phyloP scores from a whole-genome alignment of 37 sponge, comb jelly and placozoan genomes.

The Beroe ovata region DNA sequence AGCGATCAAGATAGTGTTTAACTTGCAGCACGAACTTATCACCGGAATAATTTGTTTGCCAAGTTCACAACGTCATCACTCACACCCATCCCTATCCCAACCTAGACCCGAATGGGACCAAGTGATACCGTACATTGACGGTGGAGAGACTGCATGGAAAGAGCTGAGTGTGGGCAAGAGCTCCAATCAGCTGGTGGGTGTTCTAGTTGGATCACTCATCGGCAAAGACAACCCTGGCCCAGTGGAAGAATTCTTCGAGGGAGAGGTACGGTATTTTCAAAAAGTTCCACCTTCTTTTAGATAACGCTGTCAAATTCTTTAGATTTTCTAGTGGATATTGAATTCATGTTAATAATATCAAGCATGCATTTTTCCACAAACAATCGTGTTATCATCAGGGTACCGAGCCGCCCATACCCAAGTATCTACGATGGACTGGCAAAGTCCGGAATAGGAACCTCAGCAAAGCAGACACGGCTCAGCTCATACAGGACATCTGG shows the following conservation, averaged over 20 bases:
- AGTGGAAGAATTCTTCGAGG: conserved; percentile 75
- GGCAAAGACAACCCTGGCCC: conserved; percentile 73
- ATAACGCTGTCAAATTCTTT: not conserved
- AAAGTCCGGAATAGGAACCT: conserved; percentile 72
- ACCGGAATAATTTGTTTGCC: too few species aligned
- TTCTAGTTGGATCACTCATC: conserved; percentile 81
- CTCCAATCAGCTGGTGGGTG: conserved; percentile 83
- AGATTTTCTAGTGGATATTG: not conserved
- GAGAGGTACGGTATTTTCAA: conserved; percentile 70
- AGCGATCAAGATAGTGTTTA: too few species aligned
- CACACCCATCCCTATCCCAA: not conserved
- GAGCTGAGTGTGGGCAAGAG: conserved; percentile 76
- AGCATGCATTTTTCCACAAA: not conserved
- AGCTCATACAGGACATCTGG: conserved; percentile 84
- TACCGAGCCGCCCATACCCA: conserved; percentile 73
- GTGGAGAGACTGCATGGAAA: conserved; percentile 80
- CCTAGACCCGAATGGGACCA: conserved; percentile 89
- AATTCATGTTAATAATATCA: not conserved
- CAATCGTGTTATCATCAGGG: conserved; percentile 76
- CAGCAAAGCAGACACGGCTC: conserved; percentile 68
- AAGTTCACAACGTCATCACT: not conserved
- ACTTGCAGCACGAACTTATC: too few species aligned
- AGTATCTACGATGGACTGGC: conserved; percentile 77
- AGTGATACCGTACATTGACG: conserved; percentile 75
- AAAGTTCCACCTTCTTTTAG: too few species aligned